Base-by-base conservation (phyloP, 53 echinoderm and acorn worm species). In the Henricia sp. region DNA sequence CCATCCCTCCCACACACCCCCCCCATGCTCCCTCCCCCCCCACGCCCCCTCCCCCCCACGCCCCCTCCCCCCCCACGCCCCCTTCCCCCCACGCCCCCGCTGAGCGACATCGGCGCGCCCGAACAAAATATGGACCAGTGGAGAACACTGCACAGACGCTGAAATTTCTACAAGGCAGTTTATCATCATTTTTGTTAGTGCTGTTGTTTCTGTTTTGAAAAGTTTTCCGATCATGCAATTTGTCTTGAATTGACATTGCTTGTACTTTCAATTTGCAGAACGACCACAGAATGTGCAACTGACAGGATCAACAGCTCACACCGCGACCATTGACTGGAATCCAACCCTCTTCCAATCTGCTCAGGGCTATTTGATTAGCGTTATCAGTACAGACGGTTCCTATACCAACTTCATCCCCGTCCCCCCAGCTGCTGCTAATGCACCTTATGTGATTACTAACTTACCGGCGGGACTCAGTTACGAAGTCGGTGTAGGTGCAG, bases 401-500 rank as follows among this genome's bases (percentile, higher is more conserved):
- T 80, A 80, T 50, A 64, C 35, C 48, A 30, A 16, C 2, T 50
- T 80, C n/a, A 80, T 80, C 16, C 80, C 80, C 21, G 64, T 80
- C 19, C 0, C 1, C 0, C 1, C 32, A 1, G 36, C 30, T 0
- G 23, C 23, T 10, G 80, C 63, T 21, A 10, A 20, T 13, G 63
- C 43, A 50, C 35, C 80, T 3, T 80, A 48, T 34, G 50, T 51
- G 14, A 80, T 80, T 11, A 46, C 48, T 16, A 34, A 28, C 12
- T 24, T 80, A 32, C 80, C 80, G 0, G 65, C 80, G 14, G 80
- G 80, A 23, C 32, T 33, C 20, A 21, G 6, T 11, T 80, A 80
- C 26, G 63, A 80, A 46, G 46, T 80, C 6, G 80, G 80, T 16
- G 80, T 80, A n/a, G 80, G 64, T n/a, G 80, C 80, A 9, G 35